phyloP scores from a whole-genome alignment of 2,797 vertebrate species.

The Lepilemur ruficaudatus region DNA sequence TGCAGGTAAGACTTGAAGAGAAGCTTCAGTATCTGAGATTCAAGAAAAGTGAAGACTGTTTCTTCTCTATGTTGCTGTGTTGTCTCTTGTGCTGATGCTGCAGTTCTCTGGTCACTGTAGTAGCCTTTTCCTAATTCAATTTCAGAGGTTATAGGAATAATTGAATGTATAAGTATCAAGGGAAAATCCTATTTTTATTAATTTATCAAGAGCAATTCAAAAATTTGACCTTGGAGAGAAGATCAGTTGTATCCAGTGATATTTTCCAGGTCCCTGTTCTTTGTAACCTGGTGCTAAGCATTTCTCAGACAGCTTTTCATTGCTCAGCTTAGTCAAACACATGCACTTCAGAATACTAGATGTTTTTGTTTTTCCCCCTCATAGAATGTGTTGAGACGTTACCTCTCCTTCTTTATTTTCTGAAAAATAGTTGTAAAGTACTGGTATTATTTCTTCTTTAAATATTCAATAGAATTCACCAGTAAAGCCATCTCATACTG shows the following conservation, averaged over 20 bases:
- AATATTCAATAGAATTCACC: not conserved
- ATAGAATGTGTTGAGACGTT: not conserved
- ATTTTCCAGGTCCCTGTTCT: not conserved
- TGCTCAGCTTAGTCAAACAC: not conserved
- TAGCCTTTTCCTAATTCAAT: not conserved
- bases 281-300: not conserved
- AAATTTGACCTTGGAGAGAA: not conserved
- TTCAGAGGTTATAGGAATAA: not conserved
- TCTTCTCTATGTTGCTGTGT: not conserved
- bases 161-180: not conserved
- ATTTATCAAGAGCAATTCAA: not conserved
- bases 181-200: not conserved
- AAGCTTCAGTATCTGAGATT: not conserved
- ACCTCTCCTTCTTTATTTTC: not conserved
- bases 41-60: not conserved
- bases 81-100: not conserved
- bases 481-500: not conserved
- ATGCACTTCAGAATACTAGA: not conserved
- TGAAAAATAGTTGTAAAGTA: not conserved
- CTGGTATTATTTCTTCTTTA: not conserved
- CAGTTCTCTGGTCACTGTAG: not conserved
- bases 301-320: not conserved
- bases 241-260: not conserved
- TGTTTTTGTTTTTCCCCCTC: not conserved
- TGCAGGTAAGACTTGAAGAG: slow-evolving; percentile 52